Percentiles rank a stretch among this genome's conserved stretches.
These are phyloP conservation scores for Steatocranus sp. DNA, from an alignment of 2,797 vertebrate genomes.

Conservation along the genomic window DNA sequence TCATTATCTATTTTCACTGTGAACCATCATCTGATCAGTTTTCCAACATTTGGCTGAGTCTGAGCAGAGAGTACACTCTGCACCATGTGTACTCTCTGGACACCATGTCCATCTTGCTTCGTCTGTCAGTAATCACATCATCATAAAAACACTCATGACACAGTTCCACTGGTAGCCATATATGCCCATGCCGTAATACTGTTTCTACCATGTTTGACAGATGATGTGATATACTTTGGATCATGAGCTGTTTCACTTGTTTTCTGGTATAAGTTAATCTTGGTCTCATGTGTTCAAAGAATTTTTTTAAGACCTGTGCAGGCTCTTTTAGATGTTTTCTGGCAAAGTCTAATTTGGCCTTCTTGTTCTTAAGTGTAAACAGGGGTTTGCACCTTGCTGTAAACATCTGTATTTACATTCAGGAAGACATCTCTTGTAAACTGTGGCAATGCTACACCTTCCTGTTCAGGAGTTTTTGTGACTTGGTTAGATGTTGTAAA, in stretches of 20 bases:
- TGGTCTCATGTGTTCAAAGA: not conserved
- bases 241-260: not conserved
- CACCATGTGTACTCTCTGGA: no score
- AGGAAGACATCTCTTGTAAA: not conserved
- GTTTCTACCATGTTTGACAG: not conserved
- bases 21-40: not conserved
- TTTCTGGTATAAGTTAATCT: not conserved
- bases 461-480: not conserved
- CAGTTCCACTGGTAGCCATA: not conserved
- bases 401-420: not conserved
- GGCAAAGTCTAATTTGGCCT: not conserved
- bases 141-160: not conserved
- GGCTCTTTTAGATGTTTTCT: not conserved
- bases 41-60: not conserved
- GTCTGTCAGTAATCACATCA: not conserved
- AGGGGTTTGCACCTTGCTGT: not conserved
- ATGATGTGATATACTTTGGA: not conserved
- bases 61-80: not conserved
- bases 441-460: not conserved
- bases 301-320: not conserved
- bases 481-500: not conserved
- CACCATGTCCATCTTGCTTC: no score
- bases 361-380: not conserved
- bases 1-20: not conserved
- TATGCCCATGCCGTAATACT: not conserved